Evolutionary conservation across 2,797 vertebrate genomes (phyloP).

Genomic region (Podarcis lilfordi): DNA sequence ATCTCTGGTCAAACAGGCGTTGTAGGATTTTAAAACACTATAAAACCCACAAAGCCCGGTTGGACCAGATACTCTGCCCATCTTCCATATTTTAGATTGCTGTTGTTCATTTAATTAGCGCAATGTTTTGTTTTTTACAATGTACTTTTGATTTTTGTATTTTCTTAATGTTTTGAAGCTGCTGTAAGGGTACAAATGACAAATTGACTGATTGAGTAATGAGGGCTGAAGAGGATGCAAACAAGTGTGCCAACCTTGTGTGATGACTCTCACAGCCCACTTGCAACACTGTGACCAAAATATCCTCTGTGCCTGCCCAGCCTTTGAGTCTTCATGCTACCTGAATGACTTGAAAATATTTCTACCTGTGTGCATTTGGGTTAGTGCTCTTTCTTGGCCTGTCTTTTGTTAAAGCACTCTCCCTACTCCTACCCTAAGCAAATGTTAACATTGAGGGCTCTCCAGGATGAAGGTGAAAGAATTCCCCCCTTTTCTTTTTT

Average conservation of each 20-base stretch:
- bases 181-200: not conserved
- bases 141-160: not conserved
- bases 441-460: conserved; percentile 46
- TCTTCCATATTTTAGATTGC: no score
- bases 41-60: no score
- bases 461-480: conserved; percentile 25
- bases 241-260: not conserved
- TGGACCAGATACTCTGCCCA: no score
- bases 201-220: not conserved
- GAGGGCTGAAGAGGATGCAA: no score
- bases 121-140: not conserved
- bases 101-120: no score
- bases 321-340: not conserved
- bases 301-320: no score
- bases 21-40: no score
- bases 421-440: not conserved
- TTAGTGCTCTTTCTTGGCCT: conserved; percentile 4
- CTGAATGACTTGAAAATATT: conserved; percentile 28
- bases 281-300: no score
- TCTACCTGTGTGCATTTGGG: not conserved
- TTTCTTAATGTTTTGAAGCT: not conserved
- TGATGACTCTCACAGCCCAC: no score
- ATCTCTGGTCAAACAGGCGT: no score
- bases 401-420: not conserved
- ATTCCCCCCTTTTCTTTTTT: conserved; percentile 55